Base-by-base conservation (phyloP, 2,888 invertebrate genomes). In the Heteropelma amictum region DNA sequence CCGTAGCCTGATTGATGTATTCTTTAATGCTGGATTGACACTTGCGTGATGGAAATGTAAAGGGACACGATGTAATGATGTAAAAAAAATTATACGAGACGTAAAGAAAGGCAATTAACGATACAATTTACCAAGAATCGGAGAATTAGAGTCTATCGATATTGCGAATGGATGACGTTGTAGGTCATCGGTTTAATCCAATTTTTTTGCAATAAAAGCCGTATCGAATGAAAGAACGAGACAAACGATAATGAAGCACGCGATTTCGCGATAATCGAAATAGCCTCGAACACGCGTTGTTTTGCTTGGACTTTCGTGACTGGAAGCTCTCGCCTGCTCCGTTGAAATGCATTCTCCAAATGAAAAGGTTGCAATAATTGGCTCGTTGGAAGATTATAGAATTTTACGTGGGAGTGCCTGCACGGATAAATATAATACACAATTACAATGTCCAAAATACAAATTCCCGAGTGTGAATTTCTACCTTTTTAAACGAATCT, bases 251-350 rank as follows among this genome's bases (percentile, higher is more conserved):
- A 26, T 14, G 45, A 17, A 30, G 23, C 71, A 71, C 56, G 64
- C 71, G 49, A 64, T 58, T 64, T 42, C 23, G 49, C 21, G 40
- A 58, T 58, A 64, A 71, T 51, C 56, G 33, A 56, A 56, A 23
- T 49, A 38, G 23, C 10, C 42, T n/a, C 60, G 40, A 19, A 47
- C 35, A 19, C 10, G 35, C 7, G 23, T 23, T 33, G 8, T 12
- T 40, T 45, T 14, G 19, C 19, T 12, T 38, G 61, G 23, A 60
- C 30, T 40, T 42, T 33, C 51, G 60, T 60, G 53, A 51, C 40
- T 53, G n/a, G 42, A 33, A 38, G 47, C 38, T 45, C 17, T 49
- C 35, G n/a, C 47, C 19, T 28, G n/a, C n/a, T n/a, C 21, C 30
- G 38, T 40, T 12, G 47, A 35, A 35, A 38, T 28, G 17, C 45